These are phyloP conservation scores for Euphydryas editha DNA, from an alignment of 2,888 invertebrate species.

Conservation along the genomic window DNA sequence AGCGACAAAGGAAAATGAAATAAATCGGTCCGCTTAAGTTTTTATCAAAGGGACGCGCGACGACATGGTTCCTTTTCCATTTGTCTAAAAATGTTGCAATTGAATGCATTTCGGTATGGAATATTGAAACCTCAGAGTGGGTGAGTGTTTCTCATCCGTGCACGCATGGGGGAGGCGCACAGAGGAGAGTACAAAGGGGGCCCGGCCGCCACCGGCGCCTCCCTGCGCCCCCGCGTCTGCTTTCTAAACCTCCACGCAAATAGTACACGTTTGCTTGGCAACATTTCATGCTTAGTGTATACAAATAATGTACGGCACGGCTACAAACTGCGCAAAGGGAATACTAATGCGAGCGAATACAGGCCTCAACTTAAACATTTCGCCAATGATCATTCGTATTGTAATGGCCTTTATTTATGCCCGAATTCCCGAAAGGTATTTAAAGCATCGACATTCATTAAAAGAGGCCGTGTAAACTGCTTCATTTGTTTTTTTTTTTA, in stretches of 20 bases:
- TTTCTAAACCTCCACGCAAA: conserved; percentile 83
- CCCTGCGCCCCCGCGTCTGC: conserved; percentile 61
- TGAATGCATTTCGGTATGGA: conserved; percentile 78
- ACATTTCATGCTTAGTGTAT: conserved; percentile 83
- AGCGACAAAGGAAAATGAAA: conserved; percentile 50
- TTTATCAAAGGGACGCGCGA: conserved; percentile 52
- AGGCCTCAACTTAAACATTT: conserved; percentile 64
- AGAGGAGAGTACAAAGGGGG: conserved; percentile 38
- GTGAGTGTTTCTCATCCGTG: conserved; percentile 72
- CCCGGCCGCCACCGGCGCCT: conserved; percentile 53
- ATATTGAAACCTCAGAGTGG: conserved; percentile 79
- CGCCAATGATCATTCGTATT: conserved; percentile 59
- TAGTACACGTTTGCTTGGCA: conserved; percentile 82
- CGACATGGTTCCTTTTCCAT: conserved; percentile 54
- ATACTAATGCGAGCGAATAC: conserved; percentile 68
- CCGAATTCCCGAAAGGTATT: conserved; percentile 34
- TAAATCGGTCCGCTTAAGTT: conserved; percentile 58
- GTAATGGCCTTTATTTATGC: conserved; percentile 48
- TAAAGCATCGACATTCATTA: conserved; percentile 36
- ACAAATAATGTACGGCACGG: conserved; percentile 79
- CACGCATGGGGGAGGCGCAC: conserved; percentile 66
- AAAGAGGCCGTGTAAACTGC: conserved; percentile 8
- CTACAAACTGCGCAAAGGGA: conserved; percentile 78
- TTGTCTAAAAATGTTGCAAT: conserved; percentile 73
- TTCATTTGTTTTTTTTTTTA: not conserved